Percentiles rank a stretch among this genome's conserved stretches.
Evolutionary conservation across 2,888 invertebrate species (phyloP).

Genomic region (Tupiocoris notatus): DNA sequence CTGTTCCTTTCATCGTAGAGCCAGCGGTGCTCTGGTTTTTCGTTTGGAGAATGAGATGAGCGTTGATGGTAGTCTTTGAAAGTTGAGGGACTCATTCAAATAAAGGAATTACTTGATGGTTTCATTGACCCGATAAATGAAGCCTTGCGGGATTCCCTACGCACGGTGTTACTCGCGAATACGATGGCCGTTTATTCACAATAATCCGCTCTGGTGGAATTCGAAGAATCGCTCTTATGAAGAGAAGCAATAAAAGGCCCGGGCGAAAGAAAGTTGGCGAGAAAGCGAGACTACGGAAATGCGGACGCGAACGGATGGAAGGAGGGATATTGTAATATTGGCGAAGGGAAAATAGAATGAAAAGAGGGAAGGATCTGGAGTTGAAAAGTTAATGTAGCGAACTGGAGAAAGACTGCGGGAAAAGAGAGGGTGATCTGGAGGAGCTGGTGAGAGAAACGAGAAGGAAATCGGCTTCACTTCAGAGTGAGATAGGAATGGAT

Average conservation of each 20-base stretch:
- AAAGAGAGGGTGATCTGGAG: background rate
- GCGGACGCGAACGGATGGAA: background rate
- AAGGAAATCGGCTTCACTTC: background rate
- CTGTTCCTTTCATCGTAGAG: too few relatives aligned
- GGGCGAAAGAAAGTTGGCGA: background rate
- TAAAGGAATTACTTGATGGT: too few relatives aligned
- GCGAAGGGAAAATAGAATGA: background rate
- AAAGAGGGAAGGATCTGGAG: background rate
- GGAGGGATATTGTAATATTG: background rate
- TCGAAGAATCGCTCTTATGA: background rate
- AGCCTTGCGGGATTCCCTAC: too few relatives aligned
- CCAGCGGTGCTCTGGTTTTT: too few relatives aligned
- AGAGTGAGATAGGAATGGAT: background rate
- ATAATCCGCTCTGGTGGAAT: background rate
- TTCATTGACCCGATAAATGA: too few relatives aligned
- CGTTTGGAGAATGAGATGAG: too few relatives aligned
- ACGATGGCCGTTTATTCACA: background rate
- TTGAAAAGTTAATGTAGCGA: background rate
- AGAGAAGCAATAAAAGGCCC: background rate
- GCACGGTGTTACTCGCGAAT: too few relatives aligned
- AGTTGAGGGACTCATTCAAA: too few relatives aligned
- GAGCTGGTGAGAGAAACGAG: background rate
- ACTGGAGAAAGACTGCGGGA: background rate
- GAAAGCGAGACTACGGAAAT: background rate
- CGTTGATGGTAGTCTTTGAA: too few relatives aligned